phyloP scores from a whole-genome alignment of 1,140 invertebrate species.

The Pseudomyrmex cubaensis region DNA sequence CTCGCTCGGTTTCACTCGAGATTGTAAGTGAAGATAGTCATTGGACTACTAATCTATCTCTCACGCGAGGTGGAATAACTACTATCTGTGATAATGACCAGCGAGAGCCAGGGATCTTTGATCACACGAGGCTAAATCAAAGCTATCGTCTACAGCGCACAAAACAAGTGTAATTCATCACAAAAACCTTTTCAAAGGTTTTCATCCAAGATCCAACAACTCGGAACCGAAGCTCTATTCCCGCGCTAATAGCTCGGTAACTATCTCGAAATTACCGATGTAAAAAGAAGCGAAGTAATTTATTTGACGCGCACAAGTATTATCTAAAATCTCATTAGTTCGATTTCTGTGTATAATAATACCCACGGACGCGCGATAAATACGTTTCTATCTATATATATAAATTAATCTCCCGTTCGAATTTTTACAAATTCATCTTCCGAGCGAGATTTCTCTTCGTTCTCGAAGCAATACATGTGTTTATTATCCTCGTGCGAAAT shows the following conservation, averaged over 20 bases:
- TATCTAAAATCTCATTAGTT: too few relatives aligned
- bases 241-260: too few relatives aligned
- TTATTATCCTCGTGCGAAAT: neutral
- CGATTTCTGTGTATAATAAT: too few relatives aligned
- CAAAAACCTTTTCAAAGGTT: neutral
- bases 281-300: neutral
- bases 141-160: neutral
- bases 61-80: constrained; percentile 30
- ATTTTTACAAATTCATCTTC: constrained; percentile 6
- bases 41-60: constrained; percentile 41
- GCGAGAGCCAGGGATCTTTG: neutral
- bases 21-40: constrained; percentile 10
- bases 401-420: too few relatives aligned
- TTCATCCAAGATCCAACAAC: neutral
- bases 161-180: neutral
- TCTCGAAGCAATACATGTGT: constrained; percentile 8
- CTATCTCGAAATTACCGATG: neutral
- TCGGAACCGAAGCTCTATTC: too few relatives aligned
- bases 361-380: too few relatives aligned
- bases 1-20: constrained; percentile 20
- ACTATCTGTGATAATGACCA: constrained; percentile 14
- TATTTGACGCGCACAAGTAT: neutral
- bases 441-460: neutral
- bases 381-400: too few relatives aligned
- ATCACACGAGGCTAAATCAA: neutral